phyloP scores from a whole-genome alignment of 1,140 invertebrate genomes.

The Bombus superbus region DNA sequence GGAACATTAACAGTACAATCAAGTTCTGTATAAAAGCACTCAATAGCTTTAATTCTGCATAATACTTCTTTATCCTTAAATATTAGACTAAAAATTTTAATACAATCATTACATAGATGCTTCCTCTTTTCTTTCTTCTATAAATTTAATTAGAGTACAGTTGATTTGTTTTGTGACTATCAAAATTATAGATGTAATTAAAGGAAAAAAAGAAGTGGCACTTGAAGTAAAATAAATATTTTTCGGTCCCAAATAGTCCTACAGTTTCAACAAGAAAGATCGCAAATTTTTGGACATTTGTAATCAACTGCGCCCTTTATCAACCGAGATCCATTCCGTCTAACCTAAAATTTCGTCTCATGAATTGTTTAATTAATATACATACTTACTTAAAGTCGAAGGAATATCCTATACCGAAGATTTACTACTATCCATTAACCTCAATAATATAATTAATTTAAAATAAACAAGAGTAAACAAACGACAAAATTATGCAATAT shows the following conservation, averaged over 20 bases:
- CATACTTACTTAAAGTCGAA: conserved; percentile 46
- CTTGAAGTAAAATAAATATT: conserved; percentile 13
- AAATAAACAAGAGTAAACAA: not conserved
- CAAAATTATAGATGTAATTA: conserved; percentile 8
- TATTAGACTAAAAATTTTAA: conserved; percentile 8
- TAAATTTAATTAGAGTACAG: conserved; percentile 36
- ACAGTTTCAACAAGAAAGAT: not conserved
- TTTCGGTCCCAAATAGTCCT: conserved; percentile 8
- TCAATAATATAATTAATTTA: not conserved
- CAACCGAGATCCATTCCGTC: conserved; percentile 37
- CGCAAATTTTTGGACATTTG: conserved; percentile 38
- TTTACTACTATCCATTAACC: conserved; percentile 1
- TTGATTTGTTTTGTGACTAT: conserved; percentile 34
- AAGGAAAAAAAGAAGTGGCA: conserved; percentile 14
- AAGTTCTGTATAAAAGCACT: not conserved
- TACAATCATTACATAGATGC: not conserved
- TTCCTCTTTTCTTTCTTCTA: conserved; percentile 1
- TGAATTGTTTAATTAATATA: conserved; percentile 39
- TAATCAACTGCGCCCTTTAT: conserved; percentile 45
- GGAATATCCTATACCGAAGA: conserved; percentile 28
- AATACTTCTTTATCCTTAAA: conserved; percentile 18
- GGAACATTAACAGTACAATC: conserved; percentile 6
- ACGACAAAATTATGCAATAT: conserved; percentile 29
- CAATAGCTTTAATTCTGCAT: conserved; percentile 44
- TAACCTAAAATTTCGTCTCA: conserved; percentile 68